Evolutionary conservation across 2,888 invertebrate species (phyloP).

Genomic region (Lingula anatina): DNA sequence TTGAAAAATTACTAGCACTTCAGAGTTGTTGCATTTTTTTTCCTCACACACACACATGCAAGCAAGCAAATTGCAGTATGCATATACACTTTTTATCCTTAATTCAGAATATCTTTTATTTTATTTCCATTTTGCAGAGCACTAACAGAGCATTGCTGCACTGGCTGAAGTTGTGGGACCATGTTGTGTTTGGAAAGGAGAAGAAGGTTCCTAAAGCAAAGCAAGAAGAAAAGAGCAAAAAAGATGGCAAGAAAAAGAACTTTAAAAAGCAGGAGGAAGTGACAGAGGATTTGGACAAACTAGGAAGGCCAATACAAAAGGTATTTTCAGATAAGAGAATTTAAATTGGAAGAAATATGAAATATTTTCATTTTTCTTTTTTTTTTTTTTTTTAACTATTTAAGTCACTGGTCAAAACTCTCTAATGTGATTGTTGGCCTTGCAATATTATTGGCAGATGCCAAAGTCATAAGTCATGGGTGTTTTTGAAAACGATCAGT

Average conservation of each 20-base stretch:
- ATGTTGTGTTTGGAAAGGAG: conserved; percentile 58
- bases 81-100: neutral
- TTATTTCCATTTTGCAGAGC: conserved; percentile 54
- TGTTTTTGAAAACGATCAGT: too few relatives aligned
- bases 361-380: too few relatives aligned
- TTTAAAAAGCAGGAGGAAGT: conserved; percentile 26
- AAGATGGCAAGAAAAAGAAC: conserved; percentile 20
- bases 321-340: conserved; percentile 15
- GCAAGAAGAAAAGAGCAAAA: conserved; percentile 17
- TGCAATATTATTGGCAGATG: too few relatives aligned
- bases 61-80: too few relatives aligned
- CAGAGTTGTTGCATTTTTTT: too few relatives aligned
- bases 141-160: conserved; percentile 81
- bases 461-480: too few relatives aligned
- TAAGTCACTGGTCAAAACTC: too few relatives aligned
- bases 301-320: conserved; percentile 52
- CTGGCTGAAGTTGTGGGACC: conserved; percentile 97
- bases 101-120: neutral
- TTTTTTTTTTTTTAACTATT: too few relatives aligned
- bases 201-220: conserved; percentile 17
- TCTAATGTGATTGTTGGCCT: too few relatives aligned
- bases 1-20: too few relatives aligned
- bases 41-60: too few relatives aligned
- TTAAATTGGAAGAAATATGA: too few relatives aligned
- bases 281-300: conserved; percentile 66